phyloP scores from a whole-genome alignment of 2,888 invertebrate species.

The Lithophane ornitopus region DNA sequence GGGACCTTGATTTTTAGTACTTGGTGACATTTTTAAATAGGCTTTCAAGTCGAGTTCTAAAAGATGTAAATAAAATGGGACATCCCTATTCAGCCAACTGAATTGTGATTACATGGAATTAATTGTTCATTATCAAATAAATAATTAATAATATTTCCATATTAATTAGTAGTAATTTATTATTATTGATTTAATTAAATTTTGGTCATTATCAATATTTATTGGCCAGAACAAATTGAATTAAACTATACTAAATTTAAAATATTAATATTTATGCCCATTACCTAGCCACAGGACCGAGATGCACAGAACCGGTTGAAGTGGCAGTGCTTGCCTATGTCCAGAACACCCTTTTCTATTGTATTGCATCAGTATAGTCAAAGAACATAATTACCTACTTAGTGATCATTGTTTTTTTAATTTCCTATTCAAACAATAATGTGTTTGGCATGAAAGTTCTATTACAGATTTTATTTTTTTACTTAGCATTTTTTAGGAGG shows the following conservation, averaged over 20 bases:
- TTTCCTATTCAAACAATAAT: neutral
- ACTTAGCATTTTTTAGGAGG: neutral
- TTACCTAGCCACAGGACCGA: no score
- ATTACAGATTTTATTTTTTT: neutral
- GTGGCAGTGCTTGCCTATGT: no score
- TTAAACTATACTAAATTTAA: neutral
- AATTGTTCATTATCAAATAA: constrained; percentile 10
- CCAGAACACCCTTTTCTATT: neutral
- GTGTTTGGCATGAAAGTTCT: neutral
- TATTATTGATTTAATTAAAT: neutral
- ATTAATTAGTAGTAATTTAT: neutral
- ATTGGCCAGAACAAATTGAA: neutral
- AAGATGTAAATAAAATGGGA: neutral
- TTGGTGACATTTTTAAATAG: constrained; percentile 18
- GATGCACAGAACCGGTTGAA: no score
- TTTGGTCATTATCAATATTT: constrained; percentile 13
- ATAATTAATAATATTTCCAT: neutral
- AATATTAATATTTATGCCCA: neutral
- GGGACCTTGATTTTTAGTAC: constrained; percentile 37
- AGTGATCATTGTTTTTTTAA: neutral
- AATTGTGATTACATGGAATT: neutral
- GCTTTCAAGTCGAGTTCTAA: neutral
- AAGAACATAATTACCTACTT: neutral
- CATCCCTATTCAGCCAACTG: neutral
- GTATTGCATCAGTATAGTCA: neutral